Base-by-base conservation (phyloP, 2,888 invertebrate species). In the Blomia tropicalis region DNA sequence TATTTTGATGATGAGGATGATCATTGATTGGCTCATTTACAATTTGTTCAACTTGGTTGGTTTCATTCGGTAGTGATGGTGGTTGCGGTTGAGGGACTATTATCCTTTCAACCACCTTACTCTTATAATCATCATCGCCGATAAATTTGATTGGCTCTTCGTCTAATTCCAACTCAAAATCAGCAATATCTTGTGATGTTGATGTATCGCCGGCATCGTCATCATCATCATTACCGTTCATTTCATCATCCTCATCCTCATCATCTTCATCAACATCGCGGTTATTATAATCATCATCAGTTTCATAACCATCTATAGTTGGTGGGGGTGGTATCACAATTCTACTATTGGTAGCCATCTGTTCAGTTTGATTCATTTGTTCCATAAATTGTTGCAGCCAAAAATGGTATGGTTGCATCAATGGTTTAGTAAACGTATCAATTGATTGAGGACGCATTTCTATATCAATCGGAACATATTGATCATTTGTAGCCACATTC, bases 181-280 rank as follows among this genome's bases (percentile, higher is more conserved):
- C 68, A 22, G 66, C 66, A 60, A 68, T 64, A 59, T 67, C 68
- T 58, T 67, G 66, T 36, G 67, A 68, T 4, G 68, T 68, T 14
- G 68, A 68, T 22, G 68, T 66, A 30, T 68, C 66, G 17, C 67
- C 68, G 43, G 56, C 56, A 23, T 23, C 56, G 23, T 56, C 56
- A 11, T 23, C 56, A n/a, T 56, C 56, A 56, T 56, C 56, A 51
- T 51, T 22, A n/a, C n/a, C n/a, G 2, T 27, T 30, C 3, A n/a
- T 23, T 2, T 56, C 32, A 3, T 29, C 2, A 3, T 22, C 31
- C 2, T n/a, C n/a, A 22, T 47, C 47, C 19, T 47, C 47, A 29
- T 27, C 56, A 11, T 23, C 14, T 2, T 56, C 32, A 3, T 29
- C 2, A 3, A 27, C 31, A 3, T n/a, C n/a, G 19, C 4, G 1